Evolutionary conservation across 1,140 invertebrate species (phyloP).

Genomic region (Pararge aegeria): DNA sequence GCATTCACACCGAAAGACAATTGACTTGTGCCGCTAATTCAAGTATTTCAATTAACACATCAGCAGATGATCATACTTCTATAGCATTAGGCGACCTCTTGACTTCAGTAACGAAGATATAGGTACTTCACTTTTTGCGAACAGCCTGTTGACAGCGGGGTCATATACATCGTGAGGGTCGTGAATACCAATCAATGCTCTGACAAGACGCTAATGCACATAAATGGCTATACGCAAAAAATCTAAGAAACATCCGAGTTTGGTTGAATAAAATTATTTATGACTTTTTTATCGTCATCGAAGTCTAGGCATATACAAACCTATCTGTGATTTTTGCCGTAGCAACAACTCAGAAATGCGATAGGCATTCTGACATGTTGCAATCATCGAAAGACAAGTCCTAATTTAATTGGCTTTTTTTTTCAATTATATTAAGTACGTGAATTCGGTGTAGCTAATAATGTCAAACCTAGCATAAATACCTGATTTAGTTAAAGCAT

Average conservation of each 20-base stretch:
- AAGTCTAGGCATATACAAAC: neutral
- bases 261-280: conserved; percentile 8
- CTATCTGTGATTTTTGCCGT: neutral
- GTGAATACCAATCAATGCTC: conserved; percentile 47
- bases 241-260: conserved; percentile 14
- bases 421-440: neutral
- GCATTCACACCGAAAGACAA: neutral
- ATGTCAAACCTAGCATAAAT: neutral
- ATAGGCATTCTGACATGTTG: conserved; percentile 3
- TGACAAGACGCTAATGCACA: conserved; percentile 63
- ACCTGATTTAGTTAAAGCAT: neutral
- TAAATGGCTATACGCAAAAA: conserved; percentile 39
- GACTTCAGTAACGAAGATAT: conserved; percentile 35
- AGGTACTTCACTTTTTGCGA: conserved; percentile 28
- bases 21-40: neutral
- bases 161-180: conserved; percentile 29
- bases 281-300: conserved; percentile 6
- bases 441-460: neutral
- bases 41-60: conserved; percentile 14
- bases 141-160: conserved; percentile 43
- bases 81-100: conserved; percentile 45
- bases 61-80: conserved; percentile 29
- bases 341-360: neutral
- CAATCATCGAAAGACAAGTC: neutral
- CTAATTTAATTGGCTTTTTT: neutral